Percentiles rank a stretch among this genome's conserved stretches.
Conservation (phyloP, 2,113 vertebrate species). For the Periophthalmus modestus region DNA sequence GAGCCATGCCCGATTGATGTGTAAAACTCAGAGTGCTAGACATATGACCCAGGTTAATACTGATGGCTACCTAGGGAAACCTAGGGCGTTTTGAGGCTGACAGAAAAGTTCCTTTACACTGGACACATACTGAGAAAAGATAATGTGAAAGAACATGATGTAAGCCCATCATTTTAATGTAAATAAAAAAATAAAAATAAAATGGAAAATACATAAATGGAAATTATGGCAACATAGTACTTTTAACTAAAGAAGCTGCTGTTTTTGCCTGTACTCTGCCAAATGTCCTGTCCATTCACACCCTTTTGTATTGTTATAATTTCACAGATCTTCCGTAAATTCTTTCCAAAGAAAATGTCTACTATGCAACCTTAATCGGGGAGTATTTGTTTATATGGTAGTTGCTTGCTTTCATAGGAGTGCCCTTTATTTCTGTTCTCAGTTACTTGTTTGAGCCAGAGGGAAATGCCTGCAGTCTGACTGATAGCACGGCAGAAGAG, state of each 20-base stretch:
- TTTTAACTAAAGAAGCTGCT: background rate
- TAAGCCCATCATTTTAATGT: no score
- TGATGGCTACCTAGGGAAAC: no score
- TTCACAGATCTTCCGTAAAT: background rate
- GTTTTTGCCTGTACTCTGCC: background rate
- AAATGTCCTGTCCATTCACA: background rate
- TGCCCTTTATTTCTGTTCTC: constrained; percentile 11
- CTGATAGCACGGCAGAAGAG: constrained; percentile 96
- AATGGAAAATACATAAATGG: no score
- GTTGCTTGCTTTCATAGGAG: background rate
- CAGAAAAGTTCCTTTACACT: no score
- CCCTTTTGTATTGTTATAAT: background rate
- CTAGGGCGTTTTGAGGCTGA: no score
- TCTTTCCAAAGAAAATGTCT: background rate
- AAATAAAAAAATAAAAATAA: background rate
- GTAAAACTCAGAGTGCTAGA: no score
- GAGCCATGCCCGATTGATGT: no score
- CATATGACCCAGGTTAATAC: no score
- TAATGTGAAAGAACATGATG: background rate
- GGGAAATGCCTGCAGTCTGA: constrained; percentile 94
- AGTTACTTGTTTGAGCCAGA: constrained; percentile 94
- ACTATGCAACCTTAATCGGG: background rate
- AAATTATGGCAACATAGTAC: no score
- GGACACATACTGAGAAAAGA: background rate
- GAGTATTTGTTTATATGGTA: background rate